A percentile compares a stretch with the other conserved stretches of the same genome.
Evolutionary conservation across 2,888 invertebrate genomes (phyloP).

Genomic region (Nemurella pictetii): DNA sequence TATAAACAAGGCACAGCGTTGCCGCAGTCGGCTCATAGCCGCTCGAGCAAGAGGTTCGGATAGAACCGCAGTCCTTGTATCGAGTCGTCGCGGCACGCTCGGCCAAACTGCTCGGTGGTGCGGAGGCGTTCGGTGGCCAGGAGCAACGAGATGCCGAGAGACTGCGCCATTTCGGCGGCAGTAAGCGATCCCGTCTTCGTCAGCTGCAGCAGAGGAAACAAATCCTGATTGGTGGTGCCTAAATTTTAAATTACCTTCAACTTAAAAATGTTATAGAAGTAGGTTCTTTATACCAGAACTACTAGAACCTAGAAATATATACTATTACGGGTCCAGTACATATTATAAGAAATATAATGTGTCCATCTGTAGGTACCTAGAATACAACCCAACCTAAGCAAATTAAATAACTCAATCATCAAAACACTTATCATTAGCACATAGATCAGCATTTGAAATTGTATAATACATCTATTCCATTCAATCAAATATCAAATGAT

Average conservation of each 20-base stretch:
- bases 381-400: too few relatives aligned
- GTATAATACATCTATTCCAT: too few relatives aligned
- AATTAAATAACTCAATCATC: too few relatives aligned
- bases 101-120: slow-evolving; percentile 82
- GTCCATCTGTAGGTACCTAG: too few relatives aligned
- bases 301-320: neutral
- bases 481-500: too few relatives aligned
- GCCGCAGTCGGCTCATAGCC: neutral
- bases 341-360: too few relatives aligned
- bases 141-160: slow-evolving; percentile 81
- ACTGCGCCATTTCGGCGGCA: slow-evolving; percentile 84
- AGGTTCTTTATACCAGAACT: neutral
- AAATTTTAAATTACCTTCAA: neutral
- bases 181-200: slow-evolving; percentile 72
- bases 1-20: neutral
- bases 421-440: too few relatives aligned
- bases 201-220: slow-evolving; percentile 55
- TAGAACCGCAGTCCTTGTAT: slow-evolving; percentile 94
- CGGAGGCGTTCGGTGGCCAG: slow-evolving; percentile 88
- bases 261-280: neutral
- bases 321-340: too few relatives aligned
- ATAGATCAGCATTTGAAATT: too few relatives aligned
- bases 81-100: slow-evolving; percentile 92
- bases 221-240: slow-evolving; percentile 12
- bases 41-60: slow-evolving; percentile 81